These are phyloP conservation scores for Sakesphorus luctuosus DNA, from an alignment of 2,113 vertebrate species.

Conservation along the genomic window DNA sequence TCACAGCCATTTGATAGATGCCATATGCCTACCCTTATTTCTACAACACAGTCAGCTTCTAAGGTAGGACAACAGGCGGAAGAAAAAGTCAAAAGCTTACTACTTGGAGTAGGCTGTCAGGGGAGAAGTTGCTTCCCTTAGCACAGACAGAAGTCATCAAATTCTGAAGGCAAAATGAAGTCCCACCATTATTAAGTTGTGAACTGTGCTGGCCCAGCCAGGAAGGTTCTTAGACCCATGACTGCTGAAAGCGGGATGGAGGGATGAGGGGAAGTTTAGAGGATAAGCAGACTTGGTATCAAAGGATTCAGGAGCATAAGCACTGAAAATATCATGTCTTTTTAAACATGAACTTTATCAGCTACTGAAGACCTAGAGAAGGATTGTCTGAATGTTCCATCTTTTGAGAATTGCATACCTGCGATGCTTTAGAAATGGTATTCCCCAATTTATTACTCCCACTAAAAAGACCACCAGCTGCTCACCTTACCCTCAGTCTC, in stretches of 20 bases:
- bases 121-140: neutral
- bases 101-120: neutral
- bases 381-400: neutral
- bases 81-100: neutral
- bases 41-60: neutral
- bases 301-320: neutral
- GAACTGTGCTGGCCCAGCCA: neutral
- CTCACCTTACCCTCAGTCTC: neutral
- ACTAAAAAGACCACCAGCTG: neutral
- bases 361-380: neutral
- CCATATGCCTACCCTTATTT: neutral
- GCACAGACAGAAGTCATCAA: neutral
- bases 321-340: neutral
- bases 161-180: neutral
- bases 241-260: neutral
- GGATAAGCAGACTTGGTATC: neutral
- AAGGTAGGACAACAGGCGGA: neutral
- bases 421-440: neutral
- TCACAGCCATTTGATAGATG: neutral
- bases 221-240: neutral
- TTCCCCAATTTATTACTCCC: neutral
- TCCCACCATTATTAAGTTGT: neutral
- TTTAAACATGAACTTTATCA: neutral
- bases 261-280: neutral
- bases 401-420: neutral